Conservation (phyloP, 2,113 vertebrate species). For the Cyrtonyx montezumae region DNA sequence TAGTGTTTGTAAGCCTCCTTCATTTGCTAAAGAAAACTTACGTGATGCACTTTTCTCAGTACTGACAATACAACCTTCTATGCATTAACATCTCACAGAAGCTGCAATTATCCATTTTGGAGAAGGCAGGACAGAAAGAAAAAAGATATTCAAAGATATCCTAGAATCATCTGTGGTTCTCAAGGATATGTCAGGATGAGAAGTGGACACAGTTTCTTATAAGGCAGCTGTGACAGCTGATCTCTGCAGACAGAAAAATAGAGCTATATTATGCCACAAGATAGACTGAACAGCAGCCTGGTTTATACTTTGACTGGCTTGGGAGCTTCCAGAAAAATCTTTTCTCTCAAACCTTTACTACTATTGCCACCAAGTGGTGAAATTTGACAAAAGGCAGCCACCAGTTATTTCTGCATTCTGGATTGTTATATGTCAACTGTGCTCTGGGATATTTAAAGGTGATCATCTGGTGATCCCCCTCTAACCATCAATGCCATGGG, state of each 20-base stretch:
- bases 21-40: constrained; percentile 24
- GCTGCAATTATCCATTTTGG: constrained; percentile 39
- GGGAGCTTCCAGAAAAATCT: constrained; percentile 76
- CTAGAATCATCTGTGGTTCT: neutral
- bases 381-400: neutral
- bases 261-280: constrained; percentile 25
- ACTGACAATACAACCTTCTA: constrained; percentile 56
- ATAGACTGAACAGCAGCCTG: constrained; percentile 33
- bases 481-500: neutral
- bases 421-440: neutral
- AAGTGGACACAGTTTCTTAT: neutral
- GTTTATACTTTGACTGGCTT: constrained; percentile 1
- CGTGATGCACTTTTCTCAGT: constrained; percentile 29
- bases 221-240: neutral
- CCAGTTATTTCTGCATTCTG: neutral
- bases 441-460: neutral
- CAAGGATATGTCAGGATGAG: neutral
- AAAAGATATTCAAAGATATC: neutral
- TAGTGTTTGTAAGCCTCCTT: neutral
- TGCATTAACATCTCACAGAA: constrained; percentile 64
- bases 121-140: neutral
- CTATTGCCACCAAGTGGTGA: constrained; percentile 74
- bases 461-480: neutral
- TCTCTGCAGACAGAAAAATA: constrained; percentile 2
- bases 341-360: constrained; percentile 46